Evolutionary conservation across 2,113 vertebrate species (phyloP).

Genomic region (Alligator mississippiensis): DNA sequence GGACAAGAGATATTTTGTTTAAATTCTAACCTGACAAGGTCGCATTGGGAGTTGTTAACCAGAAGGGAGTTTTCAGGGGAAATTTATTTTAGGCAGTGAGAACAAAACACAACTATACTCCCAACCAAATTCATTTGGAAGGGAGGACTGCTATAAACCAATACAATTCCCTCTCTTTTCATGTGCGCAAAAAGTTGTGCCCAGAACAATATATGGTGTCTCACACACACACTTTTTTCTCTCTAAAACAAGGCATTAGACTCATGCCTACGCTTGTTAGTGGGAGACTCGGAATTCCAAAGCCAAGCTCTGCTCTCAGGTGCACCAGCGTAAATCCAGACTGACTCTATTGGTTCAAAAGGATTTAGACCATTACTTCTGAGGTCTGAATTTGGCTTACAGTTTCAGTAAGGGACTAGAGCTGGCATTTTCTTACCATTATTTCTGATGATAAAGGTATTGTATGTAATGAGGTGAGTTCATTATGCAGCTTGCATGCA

Average conservation of each 20-base stretch:
- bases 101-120: slow-evolving; percentile 3
- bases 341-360: not conserved
- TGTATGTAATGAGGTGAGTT: too few species aligned
- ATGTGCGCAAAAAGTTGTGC: not conserved
- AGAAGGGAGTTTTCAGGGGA: not conserved
- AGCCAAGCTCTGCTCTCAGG: not conserved
- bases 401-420: not conserved
- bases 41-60: slow-evolving; percentile 11
- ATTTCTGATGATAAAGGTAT: too few species aligned
- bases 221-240: not conserved
- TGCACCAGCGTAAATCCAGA: not conserved
- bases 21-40: slow-evolving; percentile 40
- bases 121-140: slow-evolving; percentile 34
- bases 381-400: not conserved
- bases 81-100: slow-evolving; percentile 38
- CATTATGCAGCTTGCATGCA: too few species aligned
- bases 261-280: slow-evolving; percentile 6
- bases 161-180: not conserved
- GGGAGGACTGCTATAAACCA: not conserved
- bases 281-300: not conserved
- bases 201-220: not conserved
- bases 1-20: slow-evolving; percentile 32
- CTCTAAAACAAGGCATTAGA: not conserved
- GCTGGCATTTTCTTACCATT: too few species aligned
- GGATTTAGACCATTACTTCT: not conserved